These are phyloP conservation scores for Poecilia gillii DNA, from an alignment of 2,797 vertebrate species.

Conservation along the genomic window DNA sequence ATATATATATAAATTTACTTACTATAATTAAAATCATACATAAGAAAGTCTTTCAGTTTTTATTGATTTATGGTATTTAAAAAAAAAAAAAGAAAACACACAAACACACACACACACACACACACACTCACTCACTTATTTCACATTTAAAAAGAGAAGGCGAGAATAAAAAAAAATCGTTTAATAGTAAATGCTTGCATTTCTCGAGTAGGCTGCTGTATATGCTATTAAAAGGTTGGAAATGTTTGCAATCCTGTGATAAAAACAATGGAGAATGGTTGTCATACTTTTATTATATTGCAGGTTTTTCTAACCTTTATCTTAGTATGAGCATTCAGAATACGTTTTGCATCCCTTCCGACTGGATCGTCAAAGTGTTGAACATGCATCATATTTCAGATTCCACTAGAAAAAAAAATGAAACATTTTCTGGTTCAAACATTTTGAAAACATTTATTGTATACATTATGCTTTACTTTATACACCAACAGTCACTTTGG, in stretches of 20 bases:
- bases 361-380: background rate
- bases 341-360: background rate
- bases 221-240: background rate
- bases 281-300: background rate
- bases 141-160: background rate
- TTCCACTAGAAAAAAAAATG: background rate
- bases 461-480: background rate
- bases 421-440: background rate
- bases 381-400: background rate
- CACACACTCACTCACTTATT: background rate
- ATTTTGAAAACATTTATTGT: background rate
- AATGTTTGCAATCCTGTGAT: background rate
- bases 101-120: too few species aligned
- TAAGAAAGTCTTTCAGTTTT: constrained; percentile 4
- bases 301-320: background rate
- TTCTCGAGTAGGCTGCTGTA: background rate
- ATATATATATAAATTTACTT: background rate
- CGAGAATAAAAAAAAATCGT: too few species aligned
- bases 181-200: background rate
- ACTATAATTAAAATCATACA: background rate
- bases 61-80: background rate
- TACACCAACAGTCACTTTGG: constrained; percentile 29
- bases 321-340: background rate
- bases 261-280: background rate
- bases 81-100: too few species aligned